Evolutionary conservation across 2,797 vertebrate genomes (phyloP).

Genomic region (Novumbra hubbsi): DNA sequence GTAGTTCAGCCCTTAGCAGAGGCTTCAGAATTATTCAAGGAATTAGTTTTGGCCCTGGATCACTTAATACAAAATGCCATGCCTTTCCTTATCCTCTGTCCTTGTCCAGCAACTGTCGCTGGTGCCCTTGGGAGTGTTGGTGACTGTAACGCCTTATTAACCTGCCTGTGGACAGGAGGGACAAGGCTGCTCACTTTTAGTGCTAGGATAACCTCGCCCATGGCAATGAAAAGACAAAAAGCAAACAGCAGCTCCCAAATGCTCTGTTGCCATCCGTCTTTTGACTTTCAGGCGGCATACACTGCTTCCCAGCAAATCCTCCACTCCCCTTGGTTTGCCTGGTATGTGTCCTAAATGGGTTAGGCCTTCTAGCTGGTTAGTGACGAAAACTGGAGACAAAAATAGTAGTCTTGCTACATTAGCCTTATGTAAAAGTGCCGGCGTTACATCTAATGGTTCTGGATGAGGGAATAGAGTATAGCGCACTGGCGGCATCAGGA

Average conservation of each 20-base stretch:
- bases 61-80: neutral
- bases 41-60: neutral
- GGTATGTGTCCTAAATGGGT: neutral
- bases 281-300: neutral
- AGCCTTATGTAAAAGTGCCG: slow-evolving; percentile 34
- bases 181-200: neutral
- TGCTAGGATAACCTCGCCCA: neutral
- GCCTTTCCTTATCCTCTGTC: neutral
- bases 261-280: neutral
- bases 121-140: neutral
- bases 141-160: neutral
- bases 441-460: slow-evolving; percentile 30
- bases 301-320: neutral
- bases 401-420: slow-evolving; percentile 24
- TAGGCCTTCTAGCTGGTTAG: neutral
- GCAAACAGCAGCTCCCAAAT: neutral
- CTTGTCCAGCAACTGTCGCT: neutral
- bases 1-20: too few species aligned
- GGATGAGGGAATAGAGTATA: slow-evolving; percentile 20
- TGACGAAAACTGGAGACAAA: neutral
- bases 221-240: neutral
- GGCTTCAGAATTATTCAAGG: neutral
- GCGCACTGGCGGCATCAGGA: slow-evolving; percentile 26
- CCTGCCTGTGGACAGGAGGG: neutral
- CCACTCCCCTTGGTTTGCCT: neutral